Conservation (phyloP, 1,140 invertebrate genomes). For the Leptestheria dahalacensis region DNA sequence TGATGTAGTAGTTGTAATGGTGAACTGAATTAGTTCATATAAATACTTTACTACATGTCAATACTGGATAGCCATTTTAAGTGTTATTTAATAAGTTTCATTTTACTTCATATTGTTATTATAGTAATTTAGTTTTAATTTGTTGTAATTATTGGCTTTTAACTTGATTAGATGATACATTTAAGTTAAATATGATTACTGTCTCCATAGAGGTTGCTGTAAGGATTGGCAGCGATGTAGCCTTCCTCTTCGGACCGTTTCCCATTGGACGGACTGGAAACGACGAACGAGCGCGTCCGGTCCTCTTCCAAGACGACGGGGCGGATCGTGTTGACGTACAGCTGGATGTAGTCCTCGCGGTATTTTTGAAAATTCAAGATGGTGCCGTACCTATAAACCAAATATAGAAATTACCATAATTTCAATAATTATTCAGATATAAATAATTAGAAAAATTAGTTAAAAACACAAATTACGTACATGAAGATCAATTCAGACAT, state of each 20-base stretch:
- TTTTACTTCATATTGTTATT: no score
- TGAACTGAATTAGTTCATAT: constrained; percentile 64
- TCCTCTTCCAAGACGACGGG: constrained; percentile 46
- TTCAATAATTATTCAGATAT: constrained; percentile 26
- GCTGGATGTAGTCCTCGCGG: constrained; percentile 62
- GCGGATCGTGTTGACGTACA: constrained; percentile 69
- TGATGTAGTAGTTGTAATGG: constrained; percentile 71
- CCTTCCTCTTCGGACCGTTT: constrained; percentile 53
- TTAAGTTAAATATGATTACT: constrained; percentile 34
- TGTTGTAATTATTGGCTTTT: no score
- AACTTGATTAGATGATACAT: not conserved
- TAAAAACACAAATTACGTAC: not conserved
- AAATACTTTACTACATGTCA: constrained; percentile 10
- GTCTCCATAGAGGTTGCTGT: constrained; percentile 69
- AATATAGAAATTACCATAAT: not conserved
- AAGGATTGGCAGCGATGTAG: constrained; percentile 60
- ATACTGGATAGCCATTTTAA: no score
- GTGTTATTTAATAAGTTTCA: no score
- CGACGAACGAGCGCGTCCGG: constrained; percentile 46
- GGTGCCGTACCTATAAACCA: constrained; percentile 42
- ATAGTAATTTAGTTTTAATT: no score
- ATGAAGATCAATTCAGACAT: not conserved
- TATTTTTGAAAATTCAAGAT: constrained; percentile 39
- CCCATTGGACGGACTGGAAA: constrained; percentile 89
- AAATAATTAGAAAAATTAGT: no score